These are phyloP conservation scores for Porites lutea DNA, from an alignment of 64 coral and sea anemone species.

Conservation along the genomic window DNA sequence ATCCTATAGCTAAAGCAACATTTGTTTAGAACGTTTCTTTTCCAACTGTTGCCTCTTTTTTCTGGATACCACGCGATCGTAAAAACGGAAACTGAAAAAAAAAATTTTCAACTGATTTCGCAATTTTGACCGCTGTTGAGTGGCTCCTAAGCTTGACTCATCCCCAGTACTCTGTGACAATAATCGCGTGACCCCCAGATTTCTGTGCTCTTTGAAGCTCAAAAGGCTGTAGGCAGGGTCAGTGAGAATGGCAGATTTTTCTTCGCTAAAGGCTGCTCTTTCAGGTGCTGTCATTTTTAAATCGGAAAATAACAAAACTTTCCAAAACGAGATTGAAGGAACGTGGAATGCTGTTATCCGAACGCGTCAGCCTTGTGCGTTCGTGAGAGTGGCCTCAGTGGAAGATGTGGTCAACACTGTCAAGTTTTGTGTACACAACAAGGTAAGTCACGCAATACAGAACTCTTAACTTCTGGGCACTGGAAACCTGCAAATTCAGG, in stretches of 20 bases:
- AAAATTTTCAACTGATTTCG: too few species aligned
- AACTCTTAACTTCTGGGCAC: too few species aligned
- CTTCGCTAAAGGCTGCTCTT: constrained; percentile 14
- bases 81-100: too few species aligned
- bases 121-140: too few species aligned
- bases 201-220: not conserved
- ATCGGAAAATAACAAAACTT: constrained; percentile 24
- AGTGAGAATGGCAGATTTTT: constrained; percentile 27
- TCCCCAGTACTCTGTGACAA: not conserved
- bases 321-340: constrained; percentile 36
- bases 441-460: constrained; percentile 9
- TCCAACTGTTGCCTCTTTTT: too few species aligned
- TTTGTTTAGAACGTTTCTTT: too few species aligned
- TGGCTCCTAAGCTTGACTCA: not conserved
- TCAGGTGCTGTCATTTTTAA: constrained; percentile 25
- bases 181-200: not conserved
- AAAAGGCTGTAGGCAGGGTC: not conserved
- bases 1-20: too few species aligned
- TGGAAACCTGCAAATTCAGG: too few species aligned
- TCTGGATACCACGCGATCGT: too few species aligned
- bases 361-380: constrained; percentile 19
- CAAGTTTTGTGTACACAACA: constrained; percentile 51
- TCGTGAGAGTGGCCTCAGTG: constrained; percentile 28
- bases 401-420: constrained; percentile 51
- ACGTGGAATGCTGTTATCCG: constrained; percentile 49